A percentile compares a stretch with the other conserved stretches of the same genome.
Evolutionary conservation across 2,888 invertebrate species (phyloP).

Genomic region (Polymixis flavicincta): DNA sequence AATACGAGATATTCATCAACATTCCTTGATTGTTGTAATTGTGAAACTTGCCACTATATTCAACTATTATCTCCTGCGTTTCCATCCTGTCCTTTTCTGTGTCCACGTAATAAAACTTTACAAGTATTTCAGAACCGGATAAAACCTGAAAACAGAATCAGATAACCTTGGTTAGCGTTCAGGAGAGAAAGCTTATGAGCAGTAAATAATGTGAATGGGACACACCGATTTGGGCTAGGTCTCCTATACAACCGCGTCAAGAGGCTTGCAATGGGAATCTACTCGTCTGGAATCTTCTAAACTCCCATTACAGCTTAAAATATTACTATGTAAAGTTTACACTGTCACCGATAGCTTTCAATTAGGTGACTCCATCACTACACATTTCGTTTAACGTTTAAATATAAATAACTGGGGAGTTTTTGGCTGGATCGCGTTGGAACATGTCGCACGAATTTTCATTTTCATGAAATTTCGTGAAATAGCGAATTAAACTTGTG

Average conservation of each 20-base stretch:
- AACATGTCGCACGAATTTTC: too few relatives aligned
- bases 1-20: constrained; percentile 20
- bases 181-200: background rate
- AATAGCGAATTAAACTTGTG: too few relatives aligned
- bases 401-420: background rate
- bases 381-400: background rate
- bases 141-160: constrained; percentile 15
- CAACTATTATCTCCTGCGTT: background rate
- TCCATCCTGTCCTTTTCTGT: background rate
- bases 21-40: constrained; percentile 20
- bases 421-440: too few relatives aligned
- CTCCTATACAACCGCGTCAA: background rate
- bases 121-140: constrained; percentile 1
- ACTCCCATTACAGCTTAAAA: background rate
- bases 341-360: background rate
- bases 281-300: background rate
- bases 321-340: background rate
- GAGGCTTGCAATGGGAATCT: background rate
- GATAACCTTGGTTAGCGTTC: background rate
- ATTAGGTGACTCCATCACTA: background rate
- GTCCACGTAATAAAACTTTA: constrained; percentile 2
- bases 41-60: constrained; percentile 1
- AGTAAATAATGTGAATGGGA: background rate
- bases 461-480: too few relatives aligned
- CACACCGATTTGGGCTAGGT: background rate